Conservation (phyloP, 2,888 invertebrate genomes). For the Muschampia plurimacula region DNA sequence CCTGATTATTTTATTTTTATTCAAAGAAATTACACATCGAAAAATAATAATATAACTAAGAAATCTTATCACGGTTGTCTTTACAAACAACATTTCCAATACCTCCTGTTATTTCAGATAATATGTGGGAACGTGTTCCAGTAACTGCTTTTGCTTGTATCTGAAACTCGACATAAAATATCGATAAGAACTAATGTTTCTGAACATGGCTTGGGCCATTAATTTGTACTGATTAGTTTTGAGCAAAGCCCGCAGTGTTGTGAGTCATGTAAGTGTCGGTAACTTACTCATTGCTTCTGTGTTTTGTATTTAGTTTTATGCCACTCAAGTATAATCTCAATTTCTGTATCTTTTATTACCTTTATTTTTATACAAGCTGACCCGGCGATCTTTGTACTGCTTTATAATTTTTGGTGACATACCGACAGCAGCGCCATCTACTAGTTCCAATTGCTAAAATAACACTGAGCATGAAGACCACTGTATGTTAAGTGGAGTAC, state of each 20-base stretch:
- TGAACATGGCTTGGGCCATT: background rate
- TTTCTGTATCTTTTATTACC: too few species aligned
- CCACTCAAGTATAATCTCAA: too few species aligned
- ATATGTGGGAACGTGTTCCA: background rate
- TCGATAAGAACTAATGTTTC: conserved; percentile 2
- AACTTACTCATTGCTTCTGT: background rate
- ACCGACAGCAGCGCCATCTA: too few species aligned
- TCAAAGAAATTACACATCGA: too few species aligned
- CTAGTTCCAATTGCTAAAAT: too few species aligned
- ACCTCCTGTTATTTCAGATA: background rate
- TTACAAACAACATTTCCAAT: background rate
- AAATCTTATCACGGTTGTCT: background rate
- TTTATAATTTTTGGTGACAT: too few species aligned
- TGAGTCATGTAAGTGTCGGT: background rate
- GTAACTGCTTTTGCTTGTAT: conserved; percentile 4
- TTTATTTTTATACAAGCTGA: too few species aligned
- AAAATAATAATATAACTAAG: background rate
- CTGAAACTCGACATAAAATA: conserved; percentile 8
- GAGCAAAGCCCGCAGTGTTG: background rate
- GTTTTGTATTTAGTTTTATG: background rate
- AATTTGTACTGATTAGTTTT: conserved; percentile 10
- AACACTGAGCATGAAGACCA: too few species aligned
- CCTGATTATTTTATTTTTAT: too few species aligned
- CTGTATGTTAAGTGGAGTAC: too few species aligned
- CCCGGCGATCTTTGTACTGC: too few species aligned